A percentile compares a stretch with the other conserved stretches of the same genome.
These are phyloP conservation scores for Vesta saturnalis DNA, from an alignment of 2,888 invertebrate genomes.

Conservation along the genomic window DNA sequence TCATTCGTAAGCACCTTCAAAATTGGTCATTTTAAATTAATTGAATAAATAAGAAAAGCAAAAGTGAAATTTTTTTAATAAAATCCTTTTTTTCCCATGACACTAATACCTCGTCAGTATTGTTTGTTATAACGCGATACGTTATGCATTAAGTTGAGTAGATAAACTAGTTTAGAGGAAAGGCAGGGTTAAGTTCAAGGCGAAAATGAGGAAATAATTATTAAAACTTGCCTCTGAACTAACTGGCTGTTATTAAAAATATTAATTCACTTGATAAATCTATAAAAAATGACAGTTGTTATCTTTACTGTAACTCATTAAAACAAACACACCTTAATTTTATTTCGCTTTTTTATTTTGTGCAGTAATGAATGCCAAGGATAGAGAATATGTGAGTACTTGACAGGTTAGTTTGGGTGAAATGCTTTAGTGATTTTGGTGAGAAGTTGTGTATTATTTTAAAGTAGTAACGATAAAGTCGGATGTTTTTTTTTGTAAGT, in stretches of 20 bases:
- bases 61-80: too few species aligned
- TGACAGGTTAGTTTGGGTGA: background rate
- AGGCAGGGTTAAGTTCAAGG: constrained; percentile 15
- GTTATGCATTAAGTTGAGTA: background rate
- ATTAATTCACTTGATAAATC: background rate
- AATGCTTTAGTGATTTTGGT: constrained; percentile 7
- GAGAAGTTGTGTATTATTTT: constrained; percentile 1
- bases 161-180: constrained; percentile 13
- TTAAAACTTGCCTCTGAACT: background rate
- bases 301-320: background rate
- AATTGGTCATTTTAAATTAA: too few species aligned
- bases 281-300: background rate
- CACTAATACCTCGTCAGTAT: too few species aligned
- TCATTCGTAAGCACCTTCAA: too few species aligned
- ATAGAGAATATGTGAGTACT: background rate
- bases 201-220: constrained; percentile 4
- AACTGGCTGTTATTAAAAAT: background rate
- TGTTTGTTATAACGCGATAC: too few species aligned
- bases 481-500: constrained; percentile 1
- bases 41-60: too few species aligned
- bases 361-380: background rate
- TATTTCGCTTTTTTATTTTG: background rate
- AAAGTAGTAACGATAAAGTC: constrained; percentile 4
- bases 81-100: too few species aligned
- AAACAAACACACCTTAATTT: constrained; percentile 2